phyloP scores from a whole-genome alignment of 2,113 vertebrate species.

The Alosa alosa region DNA sequence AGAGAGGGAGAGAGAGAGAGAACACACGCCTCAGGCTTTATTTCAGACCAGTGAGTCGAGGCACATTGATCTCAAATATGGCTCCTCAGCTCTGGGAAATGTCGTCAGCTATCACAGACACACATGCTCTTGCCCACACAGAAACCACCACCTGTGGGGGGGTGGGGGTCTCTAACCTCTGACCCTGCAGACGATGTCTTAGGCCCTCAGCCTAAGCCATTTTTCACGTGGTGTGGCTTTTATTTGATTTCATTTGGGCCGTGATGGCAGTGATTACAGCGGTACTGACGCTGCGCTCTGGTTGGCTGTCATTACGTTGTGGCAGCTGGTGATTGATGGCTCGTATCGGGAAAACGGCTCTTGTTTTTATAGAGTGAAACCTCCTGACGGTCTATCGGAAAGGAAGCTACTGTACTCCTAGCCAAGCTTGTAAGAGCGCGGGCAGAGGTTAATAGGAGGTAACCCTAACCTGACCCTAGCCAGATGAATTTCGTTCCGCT shows the following conservation, averaged over 20 bases:
- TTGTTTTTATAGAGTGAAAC: conserved; percentile 1
- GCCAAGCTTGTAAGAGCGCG: neutral
- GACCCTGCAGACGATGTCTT: neutral
- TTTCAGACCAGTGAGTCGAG: too few relatives aligned
- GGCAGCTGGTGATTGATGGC: neutral
- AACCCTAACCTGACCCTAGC: too few relatives aligned
- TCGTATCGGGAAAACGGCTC: neutral
- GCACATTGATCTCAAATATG: too few relatives aligned
- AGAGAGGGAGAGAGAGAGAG: too few relatives aligned
- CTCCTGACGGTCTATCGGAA: neutral
- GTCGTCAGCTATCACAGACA: too few relatives aligned
- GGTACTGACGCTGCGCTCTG: neutral
- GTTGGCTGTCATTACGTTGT: neutral
- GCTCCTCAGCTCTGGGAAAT: too few relatives aligned
- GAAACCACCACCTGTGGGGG: neutral
- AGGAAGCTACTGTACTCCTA: neutral
- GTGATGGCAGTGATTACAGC: neutral
- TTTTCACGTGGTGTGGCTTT: neutral
- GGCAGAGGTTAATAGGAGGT: neutral
- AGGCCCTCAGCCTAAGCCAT: neutral
- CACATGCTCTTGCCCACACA: too few relatives aligned
- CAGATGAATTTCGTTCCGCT: too few relatives aligned
- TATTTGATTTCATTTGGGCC: neutral
- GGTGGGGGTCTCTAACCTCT: neutral
- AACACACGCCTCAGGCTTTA: too few relatives aligned